Evolutionary conservation across 2,113 vertebrate species (phyloP), one percentile per base, ranked within the genome.

Genomic region (Pteronura brasiliensis): DNA sequence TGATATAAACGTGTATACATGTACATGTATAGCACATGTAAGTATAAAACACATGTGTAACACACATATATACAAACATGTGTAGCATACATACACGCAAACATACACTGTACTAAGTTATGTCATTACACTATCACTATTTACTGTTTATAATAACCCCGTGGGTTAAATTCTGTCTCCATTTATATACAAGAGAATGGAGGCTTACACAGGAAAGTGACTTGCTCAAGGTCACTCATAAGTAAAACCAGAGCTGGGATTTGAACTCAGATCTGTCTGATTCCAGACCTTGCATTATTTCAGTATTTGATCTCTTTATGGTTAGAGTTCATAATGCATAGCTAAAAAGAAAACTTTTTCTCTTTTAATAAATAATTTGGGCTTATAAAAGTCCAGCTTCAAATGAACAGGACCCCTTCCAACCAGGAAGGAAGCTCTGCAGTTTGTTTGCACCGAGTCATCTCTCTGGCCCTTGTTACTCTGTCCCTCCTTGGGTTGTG

Each of bases 361-460:
- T 31, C 0, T 89, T 97, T 77, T 29, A 90, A 63, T 85, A 96
- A 61, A 79, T 42, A 47, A 21, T n/a, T 93, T 17, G 49, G 34
- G 49, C 2, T 44, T 83, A 42, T n/a, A 34, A 34, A 81, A 84
- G 39, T 65, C 27, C 39, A 65, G 34, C 6, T 74, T 80, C 25
- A 72, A 55, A 61, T 12, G 11, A 67, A 1, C 14, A 63, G 47
- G 12, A 42, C 1, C 15, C 27, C 36, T 90, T 88, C 15, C 29
- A 39, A 47, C 2, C 25, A 52, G 7, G n/a, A 13, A 93, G 83
- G 27, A 69, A 59, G 25, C 1, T 36, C 1, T 61, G 6, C 0
- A 61, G 23, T 59, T 21, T 52, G 39, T 85, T 74, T 47, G 59
- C 4, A 3, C 10, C 21, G 42, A n/a, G 47, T 49, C 44, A 4